Conservation (phyloP, 2,888 invertebrate species). For the Ichneumoninae sp. region DNA sequence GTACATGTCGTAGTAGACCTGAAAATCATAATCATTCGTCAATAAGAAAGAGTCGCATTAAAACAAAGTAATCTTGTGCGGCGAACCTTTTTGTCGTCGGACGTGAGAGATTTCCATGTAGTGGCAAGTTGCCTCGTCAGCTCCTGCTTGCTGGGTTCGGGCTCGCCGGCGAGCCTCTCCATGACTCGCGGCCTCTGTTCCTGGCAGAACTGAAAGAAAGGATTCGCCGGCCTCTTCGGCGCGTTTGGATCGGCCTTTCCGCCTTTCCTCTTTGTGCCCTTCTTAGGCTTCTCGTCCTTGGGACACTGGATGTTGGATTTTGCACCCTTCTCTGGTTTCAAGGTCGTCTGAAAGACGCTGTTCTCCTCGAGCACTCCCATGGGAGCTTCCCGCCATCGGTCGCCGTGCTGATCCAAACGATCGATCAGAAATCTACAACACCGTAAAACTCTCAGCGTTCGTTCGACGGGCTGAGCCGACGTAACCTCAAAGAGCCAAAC, state of each 20-base stretch:
- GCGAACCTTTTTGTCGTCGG: slow-evolving; percentile 89
- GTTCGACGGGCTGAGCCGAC: neutral
- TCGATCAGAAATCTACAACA: slow-evolving; percentile 87
- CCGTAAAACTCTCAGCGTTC: neutral
- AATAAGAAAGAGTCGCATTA: neutral
- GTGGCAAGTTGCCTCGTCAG: slow-evolving; percentile 90
- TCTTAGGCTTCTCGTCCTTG: slow-evolving; percentile 83
- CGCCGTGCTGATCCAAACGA: slow-evolving; percentile 89
- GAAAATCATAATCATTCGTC: slow-evolving; percentile 76
- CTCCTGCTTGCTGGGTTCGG: slow-evolving; percentile 91
- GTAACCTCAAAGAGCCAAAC: slow-evolving; percentile 29
- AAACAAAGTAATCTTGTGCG: neutral
- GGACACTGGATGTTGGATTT: slow-evolving; percentile 71
- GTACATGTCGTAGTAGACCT: slow-evolving; percentile 91
- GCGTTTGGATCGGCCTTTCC: slow-evolving; percentile 89
- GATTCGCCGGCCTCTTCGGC: slow-evolving; percentile 92
- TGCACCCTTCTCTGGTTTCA: slow-evolving; percentile 79
- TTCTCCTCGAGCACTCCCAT: slow-evolving; percentile 85
- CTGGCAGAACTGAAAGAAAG: slow-evolving; percentile 93
- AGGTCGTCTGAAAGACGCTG: slow-evolving; percentile 78
- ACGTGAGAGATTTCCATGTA: slow-evolving; percentile 89
- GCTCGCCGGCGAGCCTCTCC: slow-evolving; percentile 88
- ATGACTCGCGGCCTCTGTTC: slow-evolving; percentile 91
- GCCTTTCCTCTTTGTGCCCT: slow-evolving; percentile 87
- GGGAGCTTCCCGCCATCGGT: slow-evolving; percentile 88